Percentiles rank a stretch among this genome's conserved stretches.
Evolutionary conservation across 2,797 vertebrate species (phyloP).

Genomic region (Danio kyathit): DNA sequence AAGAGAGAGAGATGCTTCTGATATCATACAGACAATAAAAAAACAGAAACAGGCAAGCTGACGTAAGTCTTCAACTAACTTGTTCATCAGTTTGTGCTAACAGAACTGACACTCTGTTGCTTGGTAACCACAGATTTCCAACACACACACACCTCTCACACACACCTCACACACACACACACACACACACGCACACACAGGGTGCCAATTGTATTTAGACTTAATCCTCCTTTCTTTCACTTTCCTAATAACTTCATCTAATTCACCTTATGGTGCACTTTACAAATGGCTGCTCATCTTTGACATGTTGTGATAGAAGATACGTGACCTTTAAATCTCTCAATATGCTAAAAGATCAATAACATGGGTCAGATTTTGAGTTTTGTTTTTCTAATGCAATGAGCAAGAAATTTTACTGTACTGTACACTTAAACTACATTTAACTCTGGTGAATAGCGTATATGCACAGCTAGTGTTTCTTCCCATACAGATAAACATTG

Average conservation of each 20-base stretch:
- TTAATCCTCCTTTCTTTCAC: neutral
- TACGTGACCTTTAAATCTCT: neutral
- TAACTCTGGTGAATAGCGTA: too few species aligned
- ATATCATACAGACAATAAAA: neutral
- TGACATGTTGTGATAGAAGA: neutral
- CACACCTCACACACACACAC: too few species aligned
- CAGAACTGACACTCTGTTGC: slow-evolving; percentile 50
- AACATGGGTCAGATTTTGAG: neutral
- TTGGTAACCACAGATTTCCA: slow-evolving; percentile 47
- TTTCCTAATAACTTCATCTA: neutral
- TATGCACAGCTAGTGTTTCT: too few species aligned
- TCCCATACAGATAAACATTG: too few species aligned
- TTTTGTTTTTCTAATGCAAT: too few species aligned
- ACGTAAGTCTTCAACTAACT: slow-evolving; percentile 37
- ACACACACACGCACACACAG: too few species aligned
- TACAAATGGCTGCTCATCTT: neutral
- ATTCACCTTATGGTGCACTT: neutral
- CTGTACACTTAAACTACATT: too few species aligned
- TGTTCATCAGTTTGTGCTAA: slow-evolving; percentile 46
- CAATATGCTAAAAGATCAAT: neutral
- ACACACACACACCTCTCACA: neutral
- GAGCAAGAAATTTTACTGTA: too few species aligned
- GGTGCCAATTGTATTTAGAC: neutral
- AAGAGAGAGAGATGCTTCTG: neutral
- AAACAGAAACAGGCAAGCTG: slow-evolving; percentile 16